Evolutionary conservation across 2,888 invertebrate genomes (phyloP).

Genomic region (Spodoptera exigua): DNA sequence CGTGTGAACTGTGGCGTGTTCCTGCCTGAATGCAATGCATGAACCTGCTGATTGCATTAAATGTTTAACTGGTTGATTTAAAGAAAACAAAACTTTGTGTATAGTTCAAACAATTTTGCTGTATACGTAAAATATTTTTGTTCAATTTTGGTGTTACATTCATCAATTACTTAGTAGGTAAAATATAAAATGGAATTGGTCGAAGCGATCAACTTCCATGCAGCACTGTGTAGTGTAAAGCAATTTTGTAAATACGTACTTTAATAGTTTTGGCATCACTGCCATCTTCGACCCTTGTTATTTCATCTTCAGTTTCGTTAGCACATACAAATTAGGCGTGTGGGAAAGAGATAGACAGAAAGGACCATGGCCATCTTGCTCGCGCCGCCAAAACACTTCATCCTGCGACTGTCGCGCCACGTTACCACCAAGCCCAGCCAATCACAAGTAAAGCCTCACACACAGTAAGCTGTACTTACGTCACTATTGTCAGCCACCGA

Average conservation of each 20-base stretch:
- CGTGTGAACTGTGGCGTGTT: slow-evolving; percentile 40
- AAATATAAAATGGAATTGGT: slow-evolving; percentile 30
- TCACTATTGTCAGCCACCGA: slow-evolving; percentile 64
- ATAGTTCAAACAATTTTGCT: slow-evolving; percentile 5
- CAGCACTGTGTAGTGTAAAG: slow-evolving; percentile 58
- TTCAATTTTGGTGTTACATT: slow-evolving; percentile 16
- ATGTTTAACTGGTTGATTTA: slow-evolving; percentile 21
- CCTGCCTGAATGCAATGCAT: slow-evolving; percentile 26
- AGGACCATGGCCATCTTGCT: slow-evolving; percentile 88
- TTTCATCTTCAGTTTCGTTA: slow-evolving; percentile 79
- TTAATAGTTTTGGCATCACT: slow-evolving; percentile 31
- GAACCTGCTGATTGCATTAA: slow-evolving; percentile 10
- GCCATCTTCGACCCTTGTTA: slow-evolving; percentile 50
- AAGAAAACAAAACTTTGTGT: slow-evolving; percentile 13
- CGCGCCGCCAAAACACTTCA: slow-evolving; percentile 78
- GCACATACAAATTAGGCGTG: slow-evolving; percentile 72
- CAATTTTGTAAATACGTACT: slow-evolving; percentile 58
- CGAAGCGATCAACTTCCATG: slow-evolving; percentile 61
- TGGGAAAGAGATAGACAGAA: slow-evolving; percentile 75
- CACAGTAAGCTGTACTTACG: slow-evolving; percentile 75
- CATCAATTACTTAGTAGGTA: background rate
- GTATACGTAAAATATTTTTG: slow-evolving; percentile 8
- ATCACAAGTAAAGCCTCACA: slow-evolving; percentile 72
- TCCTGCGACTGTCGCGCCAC: slow-evolving; percentile 73
- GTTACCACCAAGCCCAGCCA: slow-evolving; percentile 61